phyloP scores from a whole-genome alignment of 2,888 invertebrate genomes.

The Standfussiana lucernea region DNA sequence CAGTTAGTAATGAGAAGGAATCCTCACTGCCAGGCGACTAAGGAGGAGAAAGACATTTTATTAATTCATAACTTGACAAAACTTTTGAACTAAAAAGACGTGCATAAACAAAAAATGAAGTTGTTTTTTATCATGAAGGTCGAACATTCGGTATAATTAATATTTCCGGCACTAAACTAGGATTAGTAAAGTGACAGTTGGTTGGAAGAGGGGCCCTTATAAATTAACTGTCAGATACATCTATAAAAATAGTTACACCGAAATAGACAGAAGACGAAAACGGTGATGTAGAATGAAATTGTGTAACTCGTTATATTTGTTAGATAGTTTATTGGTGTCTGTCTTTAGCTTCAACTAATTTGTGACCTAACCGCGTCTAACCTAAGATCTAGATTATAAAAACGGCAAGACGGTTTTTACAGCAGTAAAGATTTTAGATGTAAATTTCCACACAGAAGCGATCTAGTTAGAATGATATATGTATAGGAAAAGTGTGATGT shows the following conservation, averaged over 20 bases:
- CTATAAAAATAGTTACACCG: background rate
- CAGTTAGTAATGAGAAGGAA: background rate
- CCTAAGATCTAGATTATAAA: background rate
- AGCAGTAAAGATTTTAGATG: background rate
- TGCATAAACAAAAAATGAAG: background rate
- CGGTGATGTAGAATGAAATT: background rate
- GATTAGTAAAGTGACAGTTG: background rate
- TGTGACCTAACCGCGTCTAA: background rate
- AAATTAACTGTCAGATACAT: background rate
- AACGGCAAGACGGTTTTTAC: background rate
- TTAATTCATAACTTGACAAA: background rate
- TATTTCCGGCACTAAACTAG: constrained; percentile 1
- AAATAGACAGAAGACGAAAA: constrained; percentile 4
- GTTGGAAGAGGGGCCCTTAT: background rate
- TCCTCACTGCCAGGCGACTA: background rate
- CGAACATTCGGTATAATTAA: background rate
- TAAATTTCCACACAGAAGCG: background rate
- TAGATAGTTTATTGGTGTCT: background rate
- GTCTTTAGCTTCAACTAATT: background rate
- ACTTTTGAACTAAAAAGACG: background rate
- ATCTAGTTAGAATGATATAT: background rate
- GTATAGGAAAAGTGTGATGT: background rate
- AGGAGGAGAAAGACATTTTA: background rate
- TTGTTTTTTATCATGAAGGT: background rate
- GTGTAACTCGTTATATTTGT: background rate